Evolutionary conservation across 2,888 invertebrate genomes (phyloP).

Genomic region (Hirtodrosophila duncani): DNA sequence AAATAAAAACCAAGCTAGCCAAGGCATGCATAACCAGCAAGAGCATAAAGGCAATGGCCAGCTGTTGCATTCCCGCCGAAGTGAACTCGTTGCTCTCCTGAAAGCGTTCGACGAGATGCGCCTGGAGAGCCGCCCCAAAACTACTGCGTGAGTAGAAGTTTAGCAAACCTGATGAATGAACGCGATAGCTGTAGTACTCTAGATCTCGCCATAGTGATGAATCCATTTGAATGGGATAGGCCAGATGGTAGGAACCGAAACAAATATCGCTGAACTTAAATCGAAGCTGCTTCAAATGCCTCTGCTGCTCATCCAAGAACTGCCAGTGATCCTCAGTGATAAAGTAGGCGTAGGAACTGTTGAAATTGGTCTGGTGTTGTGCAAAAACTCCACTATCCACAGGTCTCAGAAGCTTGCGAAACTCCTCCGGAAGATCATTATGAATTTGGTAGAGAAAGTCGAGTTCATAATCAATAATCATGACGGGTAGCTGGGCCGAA

Average conservation of each 20-base stretch:
- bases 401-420: conserved; percentile 43
- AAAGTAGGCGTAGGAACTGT: conserved; percentile 64
- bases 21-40: conserved; percentile 33
- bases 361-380: conserved; percentile 46
- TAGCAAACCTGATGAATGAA: conserved; percentile 67
- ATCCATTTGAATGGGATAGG: conserved; percentile 69
- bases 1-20: conserved; percentile 24
- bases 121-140: conserved; percentile 56
- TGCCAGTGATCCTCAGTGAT: conserved; percentile 69
- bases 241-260: conserved; percentile 67
- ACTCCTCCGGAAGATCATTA: conserved; percentile 40
- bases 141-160: conserved; percentile 55
- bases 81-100: conserved; percentile 43
- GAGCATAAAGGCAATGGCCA: conserved; percentile 60
- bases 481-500: conserved; percentile 53
- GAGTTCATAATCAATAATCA: conserved; percentile 72
- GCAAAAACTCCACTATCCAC: conserved; percentile 56
- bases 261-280: conserved; percentile 71
- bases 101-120: conserved; percentile 53
- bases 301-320: conserved; percentile 58
- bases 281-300: conserved; percentile 47
- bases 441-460: conserved; percentile 53
- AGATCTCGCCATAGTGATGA: conserved; percentile 67
- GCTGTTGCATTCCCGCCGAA: conserved; percentile 63
- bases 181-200: conserved; percentile 60